A percentile compares a stretch with the other conserved stretches of the same genome.
phyloP scores from a whole-genome alignment of 1,140 invertebrate species.

The Apis laboriosa region DNA sequence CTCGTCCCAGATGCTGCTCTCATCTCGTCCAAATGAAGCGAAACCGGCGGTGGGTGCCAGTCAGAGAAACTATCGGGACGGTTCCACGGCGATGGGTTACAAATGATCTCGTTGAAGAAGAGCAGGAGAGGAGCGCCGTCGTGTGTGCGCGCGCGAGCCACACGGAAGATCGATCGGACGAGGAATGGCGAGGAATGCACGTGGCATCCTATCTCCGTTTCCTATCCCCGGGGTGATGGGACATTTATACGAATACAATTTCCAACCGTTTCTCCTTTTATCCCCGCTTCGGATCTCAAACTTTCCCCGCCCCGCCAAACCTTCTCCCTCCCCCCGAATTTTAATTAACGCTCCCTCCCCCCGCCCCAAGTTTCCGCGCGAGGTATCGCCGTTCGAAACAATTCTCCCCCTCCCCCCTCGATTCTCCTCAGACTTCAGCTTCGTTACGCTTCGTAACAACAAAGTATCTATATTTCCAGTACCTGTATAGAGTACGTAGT shows the following conservation, averaged over 20 bases:
- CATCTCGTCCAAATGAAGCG: conserved; percentile 73
- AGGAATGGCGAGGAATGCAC: conserved; percentile 34
- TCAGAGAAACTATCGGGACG: conserved; percentile 42
- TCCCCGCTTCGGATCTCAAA: conserved; percentile 16
- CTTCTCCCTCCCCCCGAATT: conserved; percentile 29
- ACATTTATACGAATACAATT: conserved; percentile 47
- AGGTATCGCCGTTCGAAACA: conserved; percentile 11
- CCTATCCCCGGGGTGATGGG: conserved; percentile 11
- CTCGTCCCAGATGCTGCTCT: conserved; percentile 71
- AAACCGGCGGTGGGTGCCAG: conserved; percentile 48
- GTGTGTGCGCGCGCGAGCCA: too few species aligned
- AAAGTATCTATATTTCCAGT: too few species aligned
- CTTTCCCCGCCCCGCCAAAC: conserved; percentile 28
- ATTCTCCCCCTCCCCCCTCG: too few species aligned
- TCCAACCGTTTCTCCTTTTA: conserved; percentile 24
- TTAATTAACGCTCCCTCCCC: conserved; percentile 36
- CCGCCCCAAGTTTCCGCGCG: conserved; percentile 8
- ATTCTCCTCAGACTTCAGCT: too few species aligned
- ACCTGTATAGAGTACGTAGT: too few species aligned
- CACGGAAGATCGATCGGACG: conserved; percentile 24
- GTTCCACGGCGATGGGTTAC: conserved; percentile 26
- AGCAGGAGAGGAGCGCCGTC: too few species aligned
- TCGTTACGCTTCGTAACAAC: too few species aligned
- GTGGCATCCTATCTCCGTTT: neutral
- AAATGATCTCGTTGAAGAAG: conserved; percentile 25